phyloP scores from a whole-genome alignment of 2,797 vertebrate species.

The Sebastolobus alascanus region DNA sequence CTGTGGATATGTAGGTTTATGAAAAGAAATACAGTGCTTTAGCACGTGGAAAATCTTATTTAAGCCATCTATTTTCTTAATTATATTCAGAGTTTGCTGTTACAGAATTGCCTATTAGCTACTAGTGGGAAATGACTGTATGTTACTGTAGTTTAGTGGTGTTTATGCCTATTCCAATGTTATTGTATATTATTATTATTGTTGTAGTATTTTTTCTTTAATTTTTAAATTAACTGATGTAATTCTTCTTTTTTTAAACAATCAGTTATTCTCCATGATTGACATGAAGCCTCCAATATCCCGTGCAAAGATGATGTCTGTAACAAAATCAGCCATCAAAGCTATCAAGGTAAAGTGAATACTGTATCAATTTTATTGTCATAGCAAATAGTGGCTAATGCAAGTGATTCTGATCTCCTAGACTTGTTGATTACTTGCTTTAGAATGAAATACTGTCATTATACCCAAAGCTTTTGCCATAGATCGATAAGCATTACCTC shows the following conservation, averaged over 20 bases:
- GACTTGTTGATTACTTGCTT: background rate
- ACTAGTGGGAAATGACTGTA: background rate
- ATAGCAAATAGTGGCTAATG: background rate
- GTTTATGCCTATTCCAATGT: background rate
- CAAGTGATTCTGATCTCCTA: background rate
- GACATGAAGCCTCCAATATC: conserved; percentile 99
- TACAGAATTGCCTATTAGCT: background rate
- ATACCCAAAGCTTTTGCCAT: background rate
- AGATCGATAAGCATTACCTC: background rate
- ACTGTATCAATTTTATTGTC: background rate
- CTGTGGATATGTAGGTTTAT: background rate
- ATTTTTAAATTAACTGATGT: background rate
- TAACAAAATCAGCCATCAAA: conserved; percentile 99
- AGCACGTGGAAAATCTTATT: background rate
- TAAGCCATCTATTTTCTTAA: background rate
- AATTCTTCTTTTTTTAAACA: background rate
- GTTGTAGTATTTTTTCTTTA: background rate
- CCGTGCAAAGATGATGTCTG: conserved; percentile 98
- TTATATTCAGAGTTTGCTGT: background rate
- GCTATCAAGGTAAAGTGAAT: conserved; percentile 93
- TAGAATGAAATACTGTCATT: background rate
- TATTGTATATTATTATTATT: background rate
- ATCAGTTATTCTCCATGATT: conserved; percentile 96
- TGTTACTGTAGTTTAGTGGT: background rate
- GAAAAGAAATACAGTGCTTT: background rate